Evolutionary conservation across 2,888 invertebrate species (phyloP).

Genomic region (Biston betularia): DNA sequence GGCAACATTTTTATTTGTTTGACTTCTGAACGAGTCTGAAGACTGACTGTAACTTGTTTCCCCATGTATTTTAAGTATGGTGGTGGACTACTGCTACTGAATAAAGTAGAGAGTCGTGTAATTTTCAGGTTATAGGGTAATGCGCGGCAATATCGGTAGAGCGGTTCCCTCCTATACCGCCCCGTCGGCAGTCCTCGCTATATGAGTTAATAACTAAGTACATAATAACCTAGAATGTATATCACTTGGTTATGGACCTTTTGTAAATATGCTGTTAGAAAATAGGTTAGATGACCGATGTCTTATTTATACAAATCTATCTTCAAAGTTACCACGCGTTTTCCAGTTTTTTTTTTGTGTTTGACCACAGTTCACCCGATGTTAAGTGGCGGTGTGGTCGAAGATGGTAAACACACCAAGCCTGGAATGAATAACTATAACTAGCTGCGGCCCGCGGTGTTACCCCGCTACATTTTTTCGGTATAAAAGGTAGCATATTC

Average conservation of each 20-base stretch:
- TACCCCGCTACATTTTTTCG: too few relatives aligned
- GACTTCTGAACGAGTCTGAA: background rate
- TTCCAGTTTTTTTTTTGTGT: too few relatives aligned
- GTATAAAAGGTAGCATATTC: too few relatives aligned
- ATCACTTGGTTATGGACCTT: constrained; percentile 11
- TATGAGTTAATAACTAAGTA: constrained; percentile 26
- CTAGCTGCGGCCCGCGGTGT: too few relatives aligned
- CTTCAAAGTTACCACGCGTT: too few relatives aligned
- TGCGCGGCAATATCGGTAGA: constrained; percentile 18
- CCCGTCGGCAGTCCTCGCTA: constrained; percentile 20
- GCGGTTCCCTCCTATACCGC: constrained; percentile 9
- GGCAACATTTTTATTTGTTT: too few relatives aligned
- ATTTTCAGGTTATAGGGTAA: constrained; percentile 32
- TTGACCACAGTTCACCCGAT: too few relatives aligned
- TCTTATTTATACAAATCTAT: too few relatives aligned
- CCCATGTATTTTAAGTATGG: background rate
- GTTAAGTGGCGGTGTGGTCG: too few relatives aligned
- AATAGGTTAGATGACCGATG: background rate
- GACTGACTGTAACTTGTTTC: background rate
- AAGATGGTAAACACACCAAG: too few relatives aligned
- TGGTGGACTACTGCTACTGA: constrained; percentile 17
- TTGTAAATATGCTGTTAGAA: constrained; percentile 11
- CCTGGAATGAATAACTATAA: too few relatives aligned
- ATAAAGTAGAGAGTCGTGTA: constrained; percentile 20
- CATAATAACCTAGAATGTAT: background rate